Base-by-base conservation (phyloP, 2,888 invertebrate genomes). In the Lasioglossum calceatum region DNA sequence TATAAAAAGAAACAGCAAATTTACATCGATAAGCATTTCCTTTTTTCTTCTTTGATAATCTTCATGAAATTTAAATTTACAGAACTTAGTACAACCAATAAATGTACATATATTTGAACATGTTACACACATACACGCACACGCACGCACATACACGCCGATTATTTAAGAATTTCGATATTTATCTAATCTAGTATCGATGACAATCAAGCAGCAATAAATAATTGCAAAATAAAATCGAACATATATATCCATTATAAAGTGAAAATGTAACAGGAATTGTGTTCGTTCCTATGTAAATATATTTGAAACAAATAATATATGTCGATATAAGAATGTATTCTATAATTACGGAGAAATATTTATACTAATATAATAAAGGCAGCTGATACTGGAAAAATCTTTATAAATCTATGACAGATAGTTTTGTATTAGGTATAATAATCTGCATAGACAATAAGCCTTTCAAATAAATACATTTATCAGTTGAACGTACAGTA, bases 401-500 rank as follows among this genome's bases (percentile, higher is more conserved):
- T 64, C 14, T 54, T 81, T 36, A 32, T 77, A 77, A 77, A 50
- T 64, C 67, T 47, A 64, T 44, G 47, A 79, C 39, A 27, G 61
- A 61, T 70, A 67, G 77, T 39, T 77, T 86, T 73, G 36, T 36
- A 77, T 75, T 75, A 42, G 67, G 70, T 77, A 79, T 50, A 79
- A 70, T 73, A 74, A 27, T 77, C 58, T 77, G 73, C 81, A 76
- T 64, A 79, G 74, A 76, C n/a, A 14, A 36, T 67, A 71, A 87
- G 82, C 79, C 71, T 86, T 61, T 74, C 32, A 78, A 86, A 84
- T 77, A 77, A 74, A 77, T 82, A 89, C 90, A 93, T 89, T 83
- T 87, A 86, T 89, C 85, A 84, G 81, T 92, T 88, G 86, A 85
- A 86, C 82, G 71, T 84, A 82, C 42, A 87, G 58, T 85, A 80